A percentile compares a stretch with the other conserved stretches of the same genome.
Conservation (phyloP, 2,888 invertebrate species). For the Cancer borealis region DNA sequence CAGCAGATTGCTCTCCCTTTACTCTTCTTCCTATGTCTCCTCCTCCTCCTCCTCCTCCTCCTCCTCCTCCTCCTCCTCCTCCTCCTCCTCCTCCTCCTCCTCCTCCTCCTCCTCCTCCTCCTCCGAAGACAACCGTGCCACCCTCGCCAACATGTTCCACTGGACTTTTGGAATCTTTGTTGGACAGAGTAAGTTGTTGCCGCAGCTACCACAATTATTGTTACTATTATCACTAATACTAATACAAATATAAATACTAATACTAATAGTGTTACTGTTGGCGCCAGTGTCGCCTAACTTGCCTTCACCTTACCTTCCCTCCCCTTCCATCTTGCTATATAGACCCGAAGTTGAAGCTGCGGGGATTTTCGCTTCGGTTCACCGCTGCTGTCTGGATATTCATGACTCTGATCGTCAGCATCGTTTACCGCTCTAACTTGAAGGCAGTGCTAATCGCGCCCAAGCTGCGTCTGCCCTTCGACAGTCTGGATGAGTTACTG, state of each 20-base stretch:
- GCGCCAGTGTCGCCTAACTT: neutral
- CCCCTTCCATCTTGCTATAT: neutral
- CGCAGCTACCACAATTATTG: neutral
- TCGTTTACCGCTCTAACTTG: slow-evolving; percentile 15
- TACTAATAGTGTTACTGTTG: neutral
- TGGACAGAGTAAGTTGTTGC: neutral
- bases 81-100: neutral
- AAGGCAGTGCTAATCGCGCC: neutral
- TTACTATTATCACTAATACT: too few relatives aligned
- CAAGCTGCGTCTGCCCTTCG: slow-evolving; percentile 3
- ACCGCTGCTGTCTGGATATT: neutral
- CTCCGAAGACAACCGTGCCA: neutral
- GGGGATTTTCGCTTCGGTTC: neutral
- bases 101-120: neutral
- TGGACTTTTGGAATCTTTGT: neutral
- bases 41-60: neutral
- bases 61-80: neutral
- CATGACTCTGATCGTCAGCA: neutral
- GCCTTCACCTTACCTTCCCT: neutral
- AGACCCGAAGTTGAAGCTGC: neutral
- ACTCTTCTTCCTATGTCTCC: neutral
- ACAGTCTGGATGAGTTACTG: neutral
- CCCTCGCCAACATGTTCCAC: neutral
- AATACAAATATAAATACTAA: neutral
- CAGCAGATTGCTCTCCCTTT: neutral